A percentile compares a stretch with the other conserved stretches of the same genome.
phyloP scores from a whole-genome alignment of 2,113 vertebrate species.

The human (Homo sapiens) region DNA sequence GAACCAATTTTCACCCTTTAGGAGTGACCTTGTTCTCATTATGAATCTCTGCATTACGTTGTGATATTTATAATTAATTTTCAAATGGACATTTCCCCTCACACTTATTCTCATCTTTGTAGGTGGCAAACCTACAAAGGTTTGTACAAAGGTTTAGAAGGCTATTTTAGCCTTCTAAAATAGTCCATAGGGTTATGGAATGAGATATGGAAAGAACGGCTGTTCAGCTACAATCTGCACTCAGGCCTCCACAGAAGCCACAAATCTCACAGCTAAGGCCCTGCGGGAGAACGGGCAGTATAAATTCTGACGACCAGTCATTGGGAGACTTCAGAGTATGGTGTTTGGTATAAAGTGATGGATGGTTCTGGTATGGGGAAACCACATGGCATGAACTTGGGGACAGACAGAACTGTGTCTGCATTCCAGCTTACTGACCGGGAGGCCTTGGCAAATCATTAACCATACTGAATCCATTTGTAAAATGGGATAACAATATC shows the following conservation, averaged over 20 bases:
- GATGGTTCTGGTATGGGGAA: neutral
- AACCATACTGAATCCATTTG: neutral
- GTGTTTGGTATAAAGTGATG: neutral
- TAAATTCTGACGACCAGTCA: neutral
- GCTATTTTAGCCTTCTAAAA: neutral
- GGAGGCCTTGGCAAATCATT: neutral
- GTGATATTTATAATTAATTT: neutral
- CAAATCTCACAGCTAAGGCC: neutral
- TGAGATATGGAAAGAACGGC: neutral
- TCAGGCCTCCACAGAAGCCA: neutral
- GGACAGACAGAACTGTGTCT: neutral
- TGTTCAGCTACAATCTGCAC: neutral
- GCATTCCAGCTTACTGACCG: neutral
- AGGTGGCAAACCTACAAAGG: neutral
- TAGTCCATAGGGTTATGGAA: neutral
- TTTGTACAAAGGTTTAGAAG: too few relatives aligned
- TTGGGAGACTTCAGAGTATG: neutral
- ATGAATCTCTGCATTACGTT: neutral
- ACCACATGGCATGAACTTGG: neutral
- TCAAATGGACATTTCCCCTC: neutral
- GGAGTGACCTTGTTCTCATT: neutral
- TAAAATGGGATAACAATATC: neutral
- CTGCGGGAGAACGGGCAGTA: neutral
- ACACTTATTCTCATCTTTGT: neutral
- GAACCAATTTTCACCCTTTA: neutral